Evolutionary conservation across 2,113 vertebrate genomes (phyloP), one percentile per base, ranked within the genome.

Genomic region (Campylorhamphus procurvoides): DNA sequence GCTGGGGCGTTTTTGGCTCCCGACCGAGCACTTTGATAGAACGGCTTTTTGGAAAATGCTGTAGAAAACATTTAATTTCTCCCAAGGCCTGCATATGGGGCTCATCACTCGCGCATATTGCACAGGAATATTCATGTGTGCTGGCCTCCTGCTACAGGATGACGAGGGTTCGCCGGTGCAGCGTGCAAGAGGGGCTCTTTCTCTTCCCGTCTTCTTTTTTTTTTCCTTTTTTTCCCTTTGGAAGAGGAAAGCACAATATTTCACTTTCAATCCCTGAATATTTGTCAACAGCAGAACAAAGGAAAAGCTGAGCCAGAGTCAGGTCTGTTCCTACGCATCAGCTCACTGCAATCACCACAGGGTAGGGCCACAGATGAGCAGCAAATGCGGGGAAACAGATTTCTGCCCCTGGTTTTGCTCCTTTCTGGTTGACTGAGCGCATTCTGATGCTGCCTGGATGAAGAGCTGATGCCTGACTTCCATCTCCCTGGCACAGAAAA

Each of bases 71-170:
- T 87, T 96, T 96, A 96, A 96, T 97, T 96, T 92, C 89, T 97
- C 96, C 91, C 94, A 95, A 91, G 93, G 95, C 89, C 87, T 95
- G 95, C 95, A 96, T 94, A 96, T 96, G 95, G 95, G 96, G 95
- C 91, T 97, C 96, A 95, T 97, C 95, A 96, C 89, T 96, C 18
- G 52, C 1, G 19, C 96, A 92, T 87, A 87, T 92, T 97, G 89
- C 89, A 94, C 77, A 82, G 95, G 84, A 95, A 94, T 95, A 96
- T 94, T 89, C 95, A 94, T 94, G 84, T 96, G 93, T n/a, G 68
- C 93, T 96, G 95, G 94, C 95, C 94, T 94, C 93, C 89, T 94
- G 95, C 89, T 95, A 94, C 91, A 95, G 80, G 87, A 95, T 95
- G 95, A 95, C 1, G 24, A 92, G 37, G 73, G 91, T 47, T 95